Percentiles rank a stretch among this genome's conserved stretches.
phyloP scores from a whole-genome alignment of 2,113 vertebrate species.

The Glareola pratincola region DNA sequence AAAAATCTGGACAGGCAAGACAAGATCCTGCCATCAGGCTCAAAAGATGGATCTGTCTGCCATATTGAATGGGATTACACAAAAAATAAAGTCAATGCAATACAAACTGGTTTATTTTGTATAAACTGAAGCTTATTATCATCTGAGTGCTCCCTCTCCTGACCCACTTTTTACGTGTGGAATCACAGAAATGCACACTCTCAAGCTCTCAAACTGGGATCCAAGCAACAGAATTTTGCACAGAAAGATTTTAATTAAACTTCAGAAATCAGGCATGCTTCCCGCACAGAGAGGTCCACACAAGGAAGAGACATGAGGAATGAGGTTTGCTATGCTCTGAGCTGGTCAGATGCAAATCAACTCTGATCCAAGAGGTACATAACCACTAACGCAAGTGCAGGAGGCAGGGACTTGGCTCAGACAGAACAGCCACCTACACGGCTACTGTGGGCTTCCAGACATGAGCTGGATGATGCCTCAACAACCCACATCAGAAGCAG shows the following conservation, averaged over 20 bases:
- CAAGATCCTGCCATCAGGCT: not conserved
- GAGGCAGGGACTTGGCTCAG: not conserved
- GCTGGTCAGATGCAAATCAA: not conserved
- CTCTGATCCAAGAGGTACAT: not conserved
- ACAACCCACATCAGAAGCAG: not conserved
- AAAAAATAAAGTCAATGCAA: not conserved
- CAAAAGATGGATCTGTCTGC: not conserved
- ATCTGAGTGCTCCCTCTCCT: not conserved
- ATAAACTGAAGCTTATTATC: not conserved
- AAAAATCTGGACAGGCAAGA: not conserved
- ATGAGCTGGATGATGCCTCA: not conserved
- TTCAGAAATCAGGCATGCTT: not conserved
- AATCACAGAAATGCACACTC: not conserved
- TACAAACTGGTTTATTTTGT: not conserved
- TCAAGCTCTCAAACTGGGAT: not conserved
- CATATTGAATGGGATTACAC: not conserved
- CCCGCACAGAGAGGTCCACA: too few relatives aligned
- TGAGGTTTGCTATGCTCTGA: not conserved
- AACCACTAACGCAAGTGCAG: not conserved
- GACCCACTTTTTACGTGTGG: not conserved
- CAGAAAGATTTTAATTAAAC: not conserved
- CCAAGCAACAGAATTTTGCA: not conserved
- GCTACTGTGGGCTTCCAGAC: not conserved
- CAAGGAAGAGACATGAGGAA: not conserved
- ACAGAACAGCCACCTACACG: not conserved